Evolutionary conservation across 64 coral and sea anemone species (phyloP), one percentile per base, ranked within the genome.

Genomic region (Stylophora pistillata): DNA sequence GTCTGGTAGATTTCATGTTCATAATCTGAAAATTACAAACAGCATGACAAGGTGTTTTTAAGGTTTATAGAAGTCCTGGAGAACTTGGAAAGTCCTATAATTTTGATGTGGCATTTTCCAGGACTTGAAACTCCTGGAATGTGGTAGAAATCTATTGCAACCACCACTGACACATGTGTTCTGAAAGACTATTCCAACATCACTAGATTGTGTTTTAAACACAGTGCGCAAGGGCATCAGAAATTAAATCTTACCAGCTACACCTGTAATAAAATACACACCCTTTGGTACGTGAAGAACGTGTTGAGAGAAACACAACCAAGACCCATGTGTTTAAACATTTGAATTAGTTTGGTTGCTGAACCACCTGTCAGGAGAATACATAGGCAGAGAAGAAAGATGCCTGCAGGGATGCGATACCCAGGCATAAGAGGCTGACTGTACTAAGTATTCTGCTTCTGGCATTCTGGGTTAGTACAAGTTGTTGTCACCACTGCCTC

Each of bases 301-400:
- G 61, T 58, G 9, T 82, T 62, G 4, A 17, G 81, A 77, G 53
- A 76, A 53, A 52, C 86, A 74, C 61, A 70, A 0, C 70, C 72
- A 61, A 92, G 77, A 29, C 88, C 88, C 88, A 90, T 90, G 70
- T 90, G 75, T 52, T 26, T 5, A 52, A 79, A 61, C 5, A 91
- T 73, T 20, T 84, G 78, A 25, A 70, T 5, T 14, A 91, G 10
- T 91, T 91, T 91, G 15, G 78, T 73, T 37, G 78, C 78, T 20
- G 89, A 91, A 18, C 78, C 78, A 17, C 79, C 89, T 25, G 78
- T 52, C 33, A 91, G 32, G 1, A 91, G 56, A 84, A 84, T 91
- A 17, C 78, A 61, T 41, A 91, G 23, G 11, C 78, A 91, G 1
- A 91, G 31, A 0, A 91, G 34, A 72, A 91, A 91, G n/a, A 73